Percentiles rank a stretch among this genome's conserved stretches.
phyloP scores from a whole-genome alignment of 2,797 vertebrate genomes.

The Clarias laeviceps region DNA sequence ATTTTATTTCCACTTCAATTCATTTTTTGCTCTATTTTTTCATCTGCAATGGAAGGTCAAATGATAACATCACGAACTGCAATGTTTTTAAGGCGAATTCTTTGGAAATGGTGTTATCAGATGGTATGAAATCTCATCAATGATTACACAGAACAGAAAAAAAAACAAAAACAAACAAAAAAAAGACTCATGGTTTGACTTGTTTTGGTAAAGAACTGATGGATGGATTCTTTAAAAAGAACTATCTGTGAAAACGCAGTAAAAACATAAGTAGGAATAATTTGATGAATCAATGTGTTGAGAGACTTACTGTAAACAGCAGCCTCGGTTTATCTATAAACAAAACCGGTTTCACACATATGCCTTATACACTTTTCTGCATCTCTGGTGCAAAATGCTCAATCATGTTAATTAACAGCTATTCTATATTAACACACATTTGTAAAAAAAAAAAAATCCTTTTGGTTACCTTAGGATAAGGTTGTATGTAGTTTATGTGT shows the following conservation, averaged over 20 bases:
- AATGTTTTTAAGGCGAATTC: not conserved
- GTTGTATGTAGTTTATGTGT: not conserved
- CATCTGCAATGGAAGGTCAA: not conserved
- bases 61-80: not conserved
- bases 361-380: not conserved
- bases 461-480: not conserved
- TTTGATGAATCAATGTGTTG: not conserved
- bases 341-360: not conserved
- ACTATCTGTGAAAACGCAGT: not conserved
- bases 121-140: not conserved
- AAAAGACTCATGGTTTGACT: too few relatives aligned
- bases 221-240: not conserved
- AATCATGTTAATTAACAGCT: not conserved
- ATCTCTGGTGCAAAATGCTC: not conserved
- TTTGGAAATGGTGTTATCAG: not conserved
- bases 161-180: not conserved
- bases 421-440: too few relatives aligned
- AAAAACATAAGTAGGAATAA: not conserved
- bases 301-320: not conserved
- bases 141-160: not conserved
- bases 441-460: not conserved
- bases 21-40: not conserved
- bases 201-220: too few relatives aligned
- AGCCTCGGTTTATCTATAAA: not conserved
- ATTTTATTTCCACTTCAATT: not conserved